Conservation (phyloP, 2,113 vertebrate genomes). For the Trachemys scripta region DNA sequence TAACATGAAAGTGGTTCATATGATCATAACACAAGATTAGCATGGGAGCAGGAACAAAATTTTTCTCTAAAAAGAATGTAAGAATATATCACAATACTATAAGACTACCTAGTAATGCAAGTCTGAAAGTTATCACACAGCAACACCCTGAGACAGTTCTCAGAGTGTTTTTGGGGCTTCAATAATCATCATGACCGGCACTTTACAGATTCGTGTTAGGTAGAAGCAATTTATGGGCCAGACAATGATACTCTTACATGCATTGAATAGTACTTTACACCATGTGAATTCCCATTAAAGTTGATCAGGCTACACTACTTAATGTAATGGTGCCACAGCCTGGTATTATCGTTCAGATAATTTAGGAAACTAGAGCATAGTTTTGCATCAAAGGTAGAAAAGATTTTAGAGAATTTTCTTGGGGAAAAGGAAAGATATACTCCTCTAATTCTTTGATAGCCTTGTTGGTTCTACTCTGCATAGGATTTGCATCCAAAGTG, state of each 20-base stretch:
- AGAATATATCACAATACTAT: neutral
- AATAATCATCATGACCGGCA: constrained; percentile 23
- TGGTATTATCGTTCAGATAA: neutral
- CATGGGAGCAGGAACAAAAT: neutral
- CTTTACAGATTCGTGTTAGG: constrained; percentile 6
- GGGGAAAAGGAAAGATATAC: neutral
- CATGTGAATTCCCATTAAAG: neutral
- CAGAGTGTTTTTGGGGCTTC: neutral
- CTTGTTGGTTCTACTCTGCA: neutral
- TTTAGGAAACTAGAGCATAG: accelerated
- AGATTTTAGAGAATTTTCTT: neutral
- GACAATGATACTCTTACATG: neutral
- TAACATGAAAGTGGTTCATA: neutral
- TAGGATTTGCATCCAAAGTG: neutral
- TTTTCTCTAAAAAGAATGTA: accelerated
- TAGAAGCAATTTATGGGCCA: constrained; percentile 25
- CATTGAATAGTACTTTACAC: neutral
- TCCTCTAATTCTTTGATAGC: neutral
- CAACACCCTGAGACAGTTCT: neutral
- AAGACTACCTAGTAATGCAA: neutral
- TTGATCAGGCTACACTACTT: neutral
- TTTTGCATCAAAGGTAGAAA: neutral
- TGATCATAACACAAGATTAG: neutral
- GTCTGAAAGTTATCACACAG: neutral
- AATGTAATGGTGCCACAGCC: neutral